These are phyloP conservation scores for Calvadosia cruxmelitensis DNA, from an alignment of 30 jellyfish, hydroid and myxozoan genomes.

Conservation along the genomic window DNA sequence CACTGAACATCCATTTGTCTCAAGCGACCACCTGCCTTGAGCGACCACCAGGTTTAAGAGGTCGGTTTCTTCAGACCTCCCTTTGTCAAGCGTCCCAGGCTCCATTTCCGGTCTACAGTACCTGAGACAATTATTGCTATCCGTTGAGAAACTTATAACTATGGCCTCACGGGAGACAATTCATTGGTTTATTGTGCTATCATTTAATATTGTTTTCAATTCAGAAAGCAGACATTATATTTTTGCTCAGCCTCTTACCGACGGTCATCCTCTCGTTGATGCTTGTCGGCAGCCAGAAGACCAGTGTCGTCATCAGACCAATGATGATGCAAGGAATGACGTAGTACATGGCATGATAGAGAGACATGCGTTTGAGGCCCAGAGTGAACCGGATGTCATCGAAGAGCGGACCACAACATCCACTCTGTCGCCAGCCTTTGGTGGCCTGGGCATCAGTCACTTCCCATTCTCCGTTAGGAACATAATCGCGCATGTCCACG, in stretches of 20 bases:
- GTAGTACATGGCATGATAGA: slow-evolving; percentile 63
- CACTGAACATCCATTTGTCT: too few relatives aligned
- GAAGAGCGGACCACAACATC: slow-evolving; percentile 6
- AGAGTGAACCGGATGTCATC: slow-evolving; percentile 32
- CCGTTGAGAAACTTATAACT: too few relatives aligned
- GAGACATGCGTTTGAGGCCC: slow-evolving; percentile 33
- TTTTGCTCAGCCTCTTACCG: slow-evolving; percentile 18
- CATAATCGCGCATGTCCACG: slow-evolving; percentile 28
- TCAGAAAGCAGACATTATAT: neutral
- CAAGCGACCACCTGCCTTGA: too few relatives aligned
- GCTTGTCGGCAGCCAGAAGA: slow-evolving; percentile 52
- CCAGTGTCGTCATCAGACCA: slow-evolving; percentile 56
- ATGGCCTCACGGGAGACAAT: neutral
- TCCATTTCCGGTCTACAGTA: too few relatives aligned
- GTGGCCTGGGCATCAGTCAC: slow-evolving; percentile 10
- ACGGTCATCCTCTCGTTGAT: slow-evolving; percentile 77
- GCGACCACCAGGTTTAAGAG: too few relatives aligned
- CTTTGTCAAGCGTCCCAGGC: too few relatives aligned
- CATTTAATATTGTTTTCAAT: too few relatives aligned
- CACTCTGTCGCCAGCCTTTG: neutral
- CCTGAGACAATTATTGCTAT: too few relatives aligned
- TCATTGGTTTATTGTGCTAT: too few relatives aligned
- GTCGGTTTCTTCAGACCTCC: too few relatives aligned
- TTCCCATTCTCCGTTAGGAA: slow-evolving; percentile 51
- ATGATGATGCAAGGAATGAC: slow-evolving; percentile 60